These are phyloP conservation scores for Orthosia gracilis DNA, from an alignment of 2,888 invertebrate genomes.

Conservation along the genomic window DNA sequence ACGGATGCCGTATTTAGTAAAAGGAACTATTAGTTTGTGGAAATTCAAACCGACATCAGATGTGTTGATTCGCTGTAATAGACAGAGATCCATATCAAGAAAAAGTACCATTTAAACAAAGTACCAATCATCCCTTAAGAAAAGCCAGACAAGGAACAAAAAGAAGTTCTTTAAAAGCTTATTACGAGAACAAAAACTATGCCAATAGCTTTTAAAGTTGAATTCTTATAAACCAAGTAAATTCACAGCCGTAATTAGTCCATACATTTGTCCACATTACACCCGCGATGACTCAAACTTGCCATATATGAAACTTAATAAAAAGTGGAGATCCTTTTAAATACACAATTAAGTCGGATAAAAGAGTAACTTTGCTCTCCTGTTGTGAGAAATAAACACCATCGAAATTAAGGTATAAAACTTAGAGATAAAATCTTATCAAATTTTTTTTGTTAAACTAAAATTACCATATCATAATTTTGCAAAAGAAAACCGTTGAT, in stretches of 20 bases:
- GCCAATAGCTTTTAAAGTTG: constrained; percentile 66
- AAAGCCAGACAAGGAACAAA: constrained; percentile 5
- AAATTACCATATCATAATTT: constrained; percentile 74
- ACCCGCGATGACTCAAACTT: constrained; percentile 60
- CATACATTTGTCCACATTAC: constrained; percentile 57
- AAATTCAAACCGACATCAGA: background rate
- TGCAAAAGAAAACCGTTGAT: constrained; percentile 67
- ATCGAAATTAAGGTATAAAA: constrained; percentile 85
- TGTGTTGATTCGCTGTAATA: background rate
- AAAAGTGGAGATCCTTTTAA: constrained; percentile 72
- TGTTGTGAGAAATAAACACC: constrained; percentile 36
- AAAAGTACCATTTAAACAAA: constrained; percentile 51
- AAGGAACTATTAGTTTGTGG: constrained; percentile 4
- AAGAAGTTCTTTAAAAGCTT: constrained; percentile 39
- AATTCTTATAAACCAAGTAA: constrained; percentile 69
- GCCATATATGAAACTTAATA: constrained; percentile 67
- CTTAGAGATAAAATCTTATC: constrained; percentile 80
- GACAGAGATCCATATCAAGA: background rate
- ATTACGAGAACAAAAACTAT: constrained; percentile 60
- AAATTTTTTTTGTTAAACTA: constrained; percentile 71
- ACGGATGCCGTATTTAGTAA: background rate
- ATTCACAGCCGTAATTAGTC: constrained; percentile 66
- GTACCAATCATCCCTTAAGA: constrained; percentile 42
- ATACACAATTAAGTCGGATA: constrained; percentile 75
- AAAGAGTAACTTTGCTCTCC: constrained; percentile 47